Percentiles rank a stretch among this genome's conserved stretches.
These are phyloP conservation scores for Pachydiplax longipennis DNA, from an alignment of 2,888 invertebrate genomes.

Conservation along the genomic window DNA sequence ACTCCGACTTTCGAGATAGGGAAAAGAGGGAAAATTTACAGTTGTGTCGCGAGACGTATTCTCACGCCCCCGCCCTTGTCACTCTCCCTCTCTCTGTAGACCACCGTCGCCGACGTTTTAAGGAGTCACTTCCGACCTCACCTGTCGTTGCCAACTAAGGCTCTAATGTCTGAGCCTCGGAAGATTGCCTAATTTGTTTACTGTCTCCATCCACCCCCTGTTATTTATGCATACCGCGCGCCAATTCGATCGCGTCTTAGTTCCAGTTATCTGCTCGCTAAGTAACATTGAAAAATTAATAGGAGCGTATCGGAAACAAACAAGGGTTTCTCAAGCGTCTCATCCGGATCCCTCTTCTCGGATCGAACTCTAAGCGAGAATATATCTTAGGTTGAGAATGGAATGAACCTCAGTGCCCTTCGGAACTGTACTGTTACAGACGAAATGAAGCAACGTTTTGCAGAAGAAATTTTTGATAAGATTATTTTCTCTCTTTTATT, in stretches of 20 bases:
- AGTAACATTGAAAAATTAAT: too few relatives aligned
- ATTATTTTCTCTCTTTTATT: too few relatives aligned
- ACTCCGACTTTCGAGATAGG: background rate
- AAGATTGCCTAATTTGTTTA: background rate
- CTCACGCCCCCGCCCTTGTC: background rate
- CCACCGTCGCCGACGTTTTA: background rate
- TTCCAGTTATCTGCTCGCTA: too few relatives aligned
- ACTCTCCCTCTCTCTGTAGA: background rate
- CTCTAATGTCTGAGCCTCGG: background rate
- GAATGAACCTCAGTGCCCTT: background rate
- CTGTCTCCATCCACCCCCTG: background rate
- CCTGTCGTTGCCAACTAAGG: background rate
- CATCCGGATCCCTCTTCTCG: background rate
- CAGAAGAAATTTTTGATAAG: background rate
- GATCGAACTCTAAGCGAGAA: background rate
- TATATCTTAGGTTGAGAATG: background rate
- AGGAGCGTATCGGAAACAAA: too few relatives aligned
- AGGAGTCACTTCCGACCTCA: background rate
- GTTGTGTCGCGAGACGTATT: background rate
- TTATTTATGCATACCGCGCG: background rate
- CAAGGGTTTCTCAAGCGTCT: too few relatives aligned
- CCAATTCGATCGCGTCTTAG: background rate
- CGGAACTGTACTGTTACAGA: background rate
- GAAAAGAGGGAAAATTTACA: background rate
- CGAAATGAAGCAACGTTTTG: background rate